Conservation (phyloP, 2,888 invertebrate species). For the Sepiola atlantica region DNA sequence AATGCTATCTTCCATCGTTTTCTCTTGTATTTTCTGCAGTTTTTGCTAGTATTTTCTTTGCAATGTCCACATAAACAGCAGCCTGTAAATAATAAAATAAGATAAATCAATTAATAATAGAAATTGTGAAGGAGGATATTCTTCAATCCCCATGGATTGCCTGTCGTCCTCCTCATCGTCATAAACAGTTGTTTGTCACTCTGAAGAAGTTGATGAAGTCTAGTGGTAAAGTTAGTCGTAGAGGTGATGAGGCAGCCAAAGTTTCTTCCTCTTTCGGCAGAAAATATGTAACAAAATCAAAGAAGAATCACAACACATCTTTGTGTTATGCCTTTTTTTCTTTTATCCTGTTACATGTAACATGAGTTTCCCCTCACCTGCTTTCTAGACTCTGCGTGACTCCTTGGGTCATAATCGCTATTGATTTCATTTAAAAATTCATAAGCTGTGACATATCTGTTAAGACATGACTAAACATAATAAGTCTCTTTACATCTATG, state of each 20-base stretch:
- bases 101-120: background rate
- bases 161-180: too few species aligned
- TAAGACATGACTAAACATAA: too few species aligned
- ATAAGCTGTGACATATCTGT: too few species aligned
- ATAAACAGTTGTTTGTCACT: too few species aligned
- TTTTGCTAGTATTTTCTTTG: constrained; percentile 53
- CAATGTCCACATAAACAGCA: constrained; percentile 55
- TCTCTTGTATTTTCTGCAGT: background rate
- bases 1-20: background rate
- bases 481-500: too few species aligned
- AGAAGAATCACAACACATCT: background rate
- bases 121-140: too few species aligned
- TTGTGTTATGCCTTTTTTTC: background rate
- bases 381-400: too few species aligned
- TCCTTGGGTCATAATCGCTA: too few species aligned
- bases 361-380: too few species aligned
- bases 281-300: background rate
- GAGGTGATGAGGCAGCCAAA: background rate
- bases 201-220: background rate
- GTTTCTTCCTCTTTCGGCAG: background rate
- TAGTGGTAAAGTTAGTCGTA: background rate
- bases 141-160: too few species aligned
- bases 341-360: too few species aligned
- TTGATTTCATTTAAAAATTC: too few species aligned
- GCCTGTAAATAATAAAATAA: constrained; percentile 54